Percentiles rank a stretch among this genome's conserved stretches.
Evolutionary conservation across 1,140 invertebrate species (phyloP).

Genomic region (Neodiprion virginianus): DNA sequence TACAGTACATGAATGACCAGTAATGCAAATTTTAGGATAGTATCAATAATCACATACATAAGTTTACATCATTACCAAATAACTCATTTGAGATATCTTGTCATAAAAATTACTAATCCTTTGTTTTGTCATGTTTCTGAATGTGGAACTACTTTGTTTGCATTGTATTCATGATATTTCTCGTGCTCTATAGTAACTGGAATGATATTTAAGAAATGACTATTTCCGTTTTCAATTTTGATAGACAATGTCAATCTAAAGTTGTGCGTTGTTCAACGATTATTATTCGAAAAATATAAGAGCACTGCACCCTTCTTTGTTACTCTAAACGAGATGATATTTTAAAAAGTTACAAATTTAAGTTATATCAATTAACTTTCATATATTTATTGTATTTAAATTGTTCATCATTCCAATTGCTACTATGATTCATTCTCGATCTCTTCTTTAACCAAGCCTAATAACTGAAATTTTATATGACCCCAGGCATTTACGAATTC

Average conservation of each 20-base stretch:
- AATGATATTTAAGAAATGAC: slow-evolving; percentile 6
- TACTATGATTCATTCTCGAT: background rate
- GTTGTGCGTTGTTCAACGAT: slow-evolving; percentile 1
- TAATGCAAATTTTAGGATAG: background rate
- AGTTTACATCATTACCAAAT: background rate
- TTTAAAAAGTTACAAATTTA: background rate
- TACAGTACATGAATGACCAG: background rate
- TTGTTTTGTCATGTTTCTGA: background rate
- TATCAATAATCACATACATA: background rate
- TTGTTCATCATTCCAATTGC: slow-evolving; percentile 1
- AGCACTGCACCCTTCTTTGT: background rate
- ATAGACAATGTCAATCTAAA: background rate
- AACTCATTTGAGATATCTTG: background rate
- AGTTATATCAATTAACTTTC: slow-evolving; percentile 4
- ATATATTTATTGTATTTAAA: background rate
- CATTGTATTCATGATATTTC: background rate
- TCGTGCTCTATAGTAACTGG: background rate
- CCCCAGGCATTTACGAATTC: background rate
- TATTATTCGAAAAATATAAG: slow-evolving; percentile 3
- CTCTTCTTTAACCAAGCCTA: background rate
- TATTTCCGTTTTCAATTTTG: background rate
- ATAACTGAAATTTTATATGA: background rate
- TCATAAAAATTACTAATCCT: background rate
- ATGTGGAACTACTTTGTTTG: background rate
- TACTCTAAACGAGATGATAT: background rate